phyloP scores from a whole-genome alignment of 2,113 vertebrate genomes.

The Galemys pyrenaicus region DNA sequence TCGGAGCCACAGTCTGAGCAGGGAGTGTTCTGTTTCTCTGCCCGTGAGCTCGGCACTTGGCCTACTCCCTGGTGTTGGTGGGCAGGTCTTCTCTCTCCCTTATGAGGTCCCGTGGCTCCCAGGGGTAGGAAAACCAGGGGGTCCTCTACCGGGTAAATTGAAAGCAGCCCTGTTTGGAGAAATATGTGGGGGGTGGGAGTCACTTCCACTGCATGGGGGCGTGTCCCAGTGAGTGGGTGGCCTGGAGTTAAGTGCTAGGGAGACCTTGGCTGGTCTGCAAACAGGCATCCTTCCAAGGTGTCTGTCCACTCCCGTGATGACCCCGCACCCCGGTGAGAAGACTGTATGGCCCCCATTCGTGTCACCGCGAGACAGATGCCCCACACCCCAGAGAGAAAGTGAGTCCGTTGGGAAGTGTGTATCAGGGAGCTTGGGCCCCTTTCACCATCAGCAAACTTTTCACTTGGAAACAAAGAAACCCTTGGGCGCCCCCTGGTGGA shows the following conservation, averaged over 20 bases:
- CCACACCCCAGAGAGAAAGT: background rate
- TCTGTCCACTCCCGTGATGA: background rate
- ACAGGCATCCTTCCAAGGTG: background rate
- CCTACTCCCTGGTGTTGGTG: background rate
- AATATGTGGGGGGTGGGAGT: no score
- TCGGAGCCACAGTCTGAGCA: accelerated
- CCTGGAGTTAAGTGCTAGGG: background rate
- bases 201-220: no score
- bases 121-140: background rate
- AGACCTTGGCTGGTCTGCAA: background rate
- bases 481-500: slow-evolving; percentile 45
- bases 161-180: background rate
- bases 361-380: background rate
- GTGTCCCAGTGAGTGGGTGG: background rate
- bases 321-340: background rate
- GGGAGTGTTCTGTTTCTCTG: background rate
- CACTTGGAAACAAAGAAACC: background rate
- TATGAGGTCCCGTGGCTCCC: background rate
- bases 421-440: background rate
- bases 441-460: background rate
- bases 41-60: accelerated
- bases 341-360: accelerated
- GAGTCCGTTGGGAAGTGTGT: background rate
- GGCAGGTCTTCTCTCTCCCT: background rate
- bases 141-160: no score